A percentile compares a stretch with the other conserved stretches of the same genome.
phyloP scores from a whole-genome alignment of 2,888 invertebrate species.

The Tetramorium bicarinatum region DNA sequence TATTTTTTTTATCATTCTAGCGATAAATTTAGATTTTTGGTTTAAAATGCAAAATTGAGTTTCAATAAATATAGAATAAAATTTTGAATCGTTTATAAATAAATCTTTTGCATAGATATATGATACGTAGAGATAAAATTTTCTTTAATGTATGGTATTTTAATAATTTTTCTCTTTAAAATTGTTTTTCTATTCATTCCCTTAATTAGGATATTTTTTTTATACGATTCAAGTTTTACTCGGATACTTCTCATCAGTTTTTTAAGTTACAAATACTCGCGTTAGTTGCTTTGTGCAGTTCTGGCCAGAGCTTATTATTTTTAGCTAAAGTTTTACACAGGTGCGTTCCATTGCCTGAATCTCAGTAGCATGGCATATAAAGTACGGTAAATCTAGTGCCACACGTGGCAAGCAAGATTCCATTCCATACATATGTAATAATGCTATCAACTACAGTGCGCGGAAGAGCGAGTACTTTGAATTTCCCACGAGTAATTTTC shows the following conservation, averaged over 20 bases:
- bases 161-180: neutral
- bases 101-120: neutral
- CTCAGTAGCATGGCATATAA: slow-evolving; percentile 34
- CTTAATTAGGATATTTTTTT: neutral
- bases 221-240: neutral
- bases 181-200: neutral
- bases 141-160: neutral
- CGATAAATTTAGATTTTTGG: neutral
- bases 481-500: slow-evolving; percentile 58
- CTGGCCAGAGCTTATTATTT: slow-evolving; percentile 16
- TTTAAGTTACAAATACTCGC: neutral
- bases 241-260: neutral
- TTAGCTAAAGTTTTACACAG: slow-evolving; percentile 26
- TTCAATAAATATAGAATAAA: neutral
- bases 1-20: neutral
- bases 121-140: neutral
- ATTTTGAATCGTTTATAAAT: neutral
- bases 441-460: slow-evolving; percentile 38
- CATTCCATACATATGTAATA: slow-evolving; percentile 51
- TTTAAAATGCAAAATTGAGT: neutral
- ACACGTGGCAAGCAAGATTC: slow-evolving; percentile 37
- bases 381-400: slow-evolving; percentile 34
- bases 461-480: slow-evolving; percentile 24
- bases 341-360: slow-evolving; percentile 48
- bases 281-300: neutral